A percentile compares a stretch with the other conserved stretches of the same genome.
These are phyloP conservation scores for Petrocephalus microphthalmus DNA, from an alignment of 2,113 vertebrate species.

Conservation along the genomic window DNA sequence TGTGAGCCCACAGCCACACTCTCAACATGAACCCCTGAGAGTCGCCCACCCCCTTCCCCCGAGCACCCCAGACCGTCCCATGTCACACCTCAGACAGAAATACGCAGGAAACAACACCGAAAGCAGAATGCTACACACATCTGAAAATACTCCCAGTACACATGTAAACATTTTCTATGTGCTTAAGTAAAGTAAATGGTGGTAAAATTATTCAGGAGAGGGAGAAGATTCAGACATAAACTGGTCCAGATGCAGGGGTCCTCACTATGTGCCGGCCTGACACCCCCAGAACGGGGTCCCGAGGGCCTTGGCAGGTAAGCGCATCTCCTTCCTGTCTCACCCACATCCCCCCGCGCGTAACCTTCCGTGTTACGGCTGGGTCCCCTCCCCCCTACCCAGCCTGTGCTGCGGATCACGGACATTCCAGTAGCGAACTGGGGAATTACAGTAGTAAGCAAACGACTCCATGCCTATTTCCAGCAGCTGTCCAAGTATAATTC, in stretches of 20 bases:
- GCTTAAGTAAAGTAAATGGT: conserved; percentile 37
- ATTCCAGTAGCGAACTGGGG: neutral
- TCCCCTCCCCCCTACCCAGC: neutral
- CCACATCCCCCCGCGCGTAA: neutral
- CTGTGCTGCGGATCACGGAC: neutral
- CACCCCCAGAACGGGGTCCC: conserved; percentile 33
- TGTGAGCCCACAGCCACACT: neutral
- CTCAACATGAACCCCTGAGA: neutral
- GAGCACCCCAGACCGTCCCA: too few species aligned
- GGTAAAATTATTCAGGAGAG: conserved; percentile 39
- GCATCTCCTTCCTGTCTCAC: conserved; percentile 37
- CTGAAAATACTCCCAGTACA: neutral
- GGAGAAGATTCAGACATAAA: conserved; percentile 40
- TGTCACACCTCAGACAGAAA: too few species aligned
- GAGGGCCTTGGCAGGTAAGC: conserved; percentile 29
- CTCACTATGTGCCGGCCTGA: conserved; percentile 37
- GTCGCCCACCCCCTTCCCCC: neutral
- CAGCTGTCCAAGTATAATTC: neutral
- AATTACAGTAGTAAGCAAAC: neutral
- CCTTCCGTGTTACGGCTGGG: conserved; percentile 8
- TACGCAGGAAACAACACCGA: too few species aligned
- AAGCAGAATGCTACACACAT: too few species aligned
- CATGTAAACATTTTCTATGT: neutral
- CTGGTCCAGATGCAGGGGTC: conserved; percentile 58
- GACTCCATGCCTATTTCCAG: neutral